Base-by-base conservation (phyloP, 1,140 invertebrate genomes). In the Sweltsa coloradensis region DNA sequence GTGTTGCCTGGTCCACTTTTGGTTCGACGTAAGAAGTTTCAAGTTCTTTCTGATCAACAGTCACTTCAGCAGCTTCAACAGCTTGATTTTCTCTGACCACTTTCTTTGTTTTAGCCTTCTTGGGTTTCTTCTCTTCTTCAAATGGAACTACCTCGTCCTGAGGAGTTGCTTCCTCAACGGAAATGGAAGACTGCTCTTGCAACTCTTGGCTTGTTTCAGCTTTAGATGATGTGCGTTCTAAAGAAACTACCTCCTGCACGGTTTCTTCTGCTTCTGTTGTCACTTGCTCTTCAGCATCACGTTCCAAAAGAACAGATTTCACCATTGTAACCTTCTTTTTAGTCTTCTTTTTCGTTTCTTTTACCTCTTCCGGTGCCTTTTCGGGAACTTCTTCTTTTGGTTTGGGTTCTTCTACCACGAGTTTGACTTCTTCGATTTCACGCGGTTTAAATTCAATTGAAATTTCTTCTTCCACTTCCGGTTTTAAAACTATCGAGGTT, bases 31-130 rank as follows among this genome's bases (percentile, higher is more conserved):
- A 14, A 2, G 14, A 14, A 23, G 13, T 47, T 9, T 53, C 41
- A 11, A n/a, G 13, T 21, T 43, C 42, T n/a, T 46, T 42, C 7
- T 37, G 41, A 23, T 42, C 47, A 46, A 52, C 49, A 34, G 46
- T 31, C 39, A 34, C 46, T 52, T 51, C 55, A 13, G 51, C 49
- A 57, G 49, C 52, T 45, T 58, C 34, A 1, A 14, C 44, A 25
- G 42, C 41, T 27, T 51, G 42, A 16, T 51, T 57, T 53, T 25
- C 53, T 46, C 42, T 29, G 41, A 51, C 47, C 9, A 51, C 52
- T 14, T 49, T 45, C 48, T 49, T 47, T 1, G 55, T 0, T 16
- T 6, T 40, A 22, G 37, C 37, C 16, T 19, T 40, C 24, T 16
- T 2, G 13, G 5, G 24, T 1, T 13, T 19, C 21, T 40, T 23